Conservation (phyloP, 2,888 invertebrate species). For the Criorhina ranunculi region DNA sequence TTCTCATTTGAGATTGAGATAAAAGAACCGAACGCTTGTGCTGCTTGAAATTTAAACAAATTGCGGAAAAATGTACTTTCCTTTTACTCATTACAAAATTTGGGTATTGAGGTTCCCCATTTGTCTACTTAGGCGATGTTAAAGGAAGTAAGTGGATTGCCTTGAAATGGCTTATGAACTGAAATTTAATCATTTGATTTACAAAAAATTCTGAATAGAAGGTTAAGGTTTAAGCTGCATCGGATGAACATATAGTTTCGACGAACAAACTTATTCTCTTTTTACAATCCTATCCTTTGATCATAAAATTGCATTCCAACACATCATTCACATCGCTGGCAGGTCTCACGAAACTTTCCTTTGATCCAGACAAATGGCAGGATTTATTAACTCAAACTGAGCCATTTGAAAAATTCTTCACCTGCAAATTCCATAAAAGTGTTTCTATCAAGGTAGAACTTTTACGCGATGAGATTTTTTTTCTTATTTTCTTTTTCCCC, state of each 20-base stretch:
- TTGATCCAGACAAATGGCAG: constrained; percentile 74
- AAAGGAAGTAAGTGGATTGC: neutral
- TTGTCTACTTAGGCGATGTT: constrained; percentile 8
- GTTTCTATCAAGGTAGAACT: constrained; percentile 52
- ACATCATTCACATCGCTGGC: constrained; percentile 64
- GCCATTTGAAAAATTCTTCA: constrained; percentile 66
- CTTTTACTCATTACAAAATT: constrained; percentile 3
- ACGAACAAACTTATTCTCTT: neutral
- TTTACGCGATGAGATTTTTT: constrained; percentile 33
- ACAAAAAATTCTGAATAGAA: too few relatives aligned
- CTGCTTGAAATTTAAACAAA: constrained; percentile 58
- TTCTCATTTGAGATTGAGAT: constrained; percentile 50
- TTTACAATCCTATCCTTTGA: neutral
- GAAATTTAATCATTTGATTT: neutral
- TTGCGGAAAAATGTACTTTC: constrained; percentile 50
- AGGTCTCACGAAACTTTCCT: constrained; percentile 55
- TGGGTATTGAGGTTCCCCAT: neutral
- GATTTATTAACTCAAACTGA: constrained; percentile 74
- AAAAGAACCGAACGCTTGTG: constrained; percentile 23
- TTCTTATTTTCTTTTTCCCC: constrained; percentile 24
- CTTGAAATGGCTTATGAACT: neutral
- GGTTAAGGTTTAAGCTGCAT: neutral
- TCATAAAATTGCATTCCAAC: constrained; percentile 49
- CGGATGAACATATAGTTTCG: constrained; percentile 12
- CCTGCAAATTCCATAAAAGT: constrained; percentile 60